Evolutionary conservation across 30 jellyfish, hydroid and myxozoan species (phyloP), one percentile per base, ranked within the genome.

Genomic region (Aurelia sp.): DNA sequence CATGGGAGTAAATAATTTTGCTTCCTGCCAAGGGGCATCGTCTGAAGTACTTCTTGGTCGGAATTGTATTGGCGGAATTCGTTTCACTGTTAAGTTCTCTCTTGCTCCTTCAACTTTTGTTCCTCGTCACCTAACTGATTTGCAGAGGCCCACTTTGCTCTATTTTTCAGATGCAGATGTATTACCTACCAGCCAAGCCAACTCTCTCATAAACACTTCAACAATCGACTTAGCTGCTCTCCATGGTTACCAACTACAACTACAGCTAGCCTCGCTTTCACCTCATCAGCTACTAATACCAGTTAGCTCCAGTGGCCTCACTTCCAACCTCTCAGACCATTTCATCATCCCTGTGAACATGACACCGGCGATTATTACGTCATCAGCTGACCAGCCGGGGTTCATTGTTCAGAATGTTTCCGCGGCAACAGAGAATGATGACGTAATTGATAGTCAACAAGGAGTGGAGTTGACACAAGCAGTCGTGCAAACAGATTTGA

Each of bases 401-500:
- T 86, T 63, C 44, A 86, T 86, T 52, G 95, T 86, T 50, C 95
- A 86, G 58, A 76, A 86, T 65, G 95, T 86, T 4, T 58, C 79
- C 62, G 30, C 82, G 31, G 78, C 67, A 33, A 13, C 84, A 7
- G 95, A 76, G 18, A 41, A 31, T 33, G 51, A 77, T 10, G 86
- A 53, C 38, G 74, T 50, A n/a, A 75, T 59, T 19, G 87, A 73
- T 68, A 66, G 71, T 30, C 63, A 63, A 5, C 92, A 86, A 11
- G 86, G 66, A 21, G 97, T 89, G 22, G 91, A 89, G 53, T 69
- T 79, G 51, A 47, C 97, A 13, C 97, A 89, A 44, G 92, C 97
- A n/a, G 47, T 89, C 55, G 97, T 89, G 18, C 97, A 89, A 72
- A 89, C 97, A 19, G 97, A 89, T 67, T 50, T 89, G 55, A 89